These are phyloP conservation scores for Coregonus suidteri DNA, from an alignment of 2,797 vertebrate species.

Conservation along the genomic window DNA sequence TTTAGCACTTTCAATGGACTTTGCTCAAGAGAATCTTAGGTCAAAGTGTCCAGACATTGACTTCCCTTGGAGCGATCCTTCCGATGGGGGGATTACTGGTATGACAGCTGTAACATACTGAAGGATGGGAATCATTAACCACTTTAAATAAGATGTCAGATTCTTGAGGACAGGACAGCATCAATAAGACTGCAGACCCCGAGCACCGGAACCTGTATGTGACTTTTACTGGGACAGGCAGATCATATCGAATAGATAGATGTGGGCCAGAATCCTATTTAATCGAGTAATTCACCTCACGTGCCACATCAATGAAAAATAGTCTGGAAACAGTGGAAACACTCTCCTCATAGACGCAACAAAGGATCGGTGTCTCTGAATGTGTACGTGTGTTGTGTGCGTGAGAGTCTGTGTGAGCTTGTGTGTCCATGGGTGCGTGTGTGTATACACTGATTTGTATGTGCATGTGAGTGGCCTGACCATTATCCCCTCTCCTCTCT, in stretches of 20 bases:
- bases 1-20: conserved; percentile 4
- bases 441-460: neutral
- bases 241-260: conserved; percentile 60
- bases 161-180: conserved; percentile 53
- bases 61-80: conserved; percentile 25
- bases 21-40: conserved; percentile 18
- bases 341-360: conserved; percentile 57
- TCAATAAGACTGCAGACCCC: conserved; percentile 49
- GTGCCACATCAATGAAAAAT: conserved; percentile 43
- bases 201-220: conserved; percentile 44
- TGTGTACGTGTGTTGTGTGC: conserved; percentile 44
- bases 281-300: conserved; percentile 59
- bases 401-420: conserved; percentile 46
- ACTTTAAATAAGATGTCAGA: conserved; percentile 64
- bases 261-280: conserved; percentile 53
- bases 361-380: conserved; percentile 48
- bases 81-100: conserved; percentile 36
- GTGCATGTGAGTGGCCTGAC: neutral
- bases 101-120: conserved; percentile 55
- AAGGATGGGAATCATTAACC: conserved; percentile 68
- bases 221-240: conserved; percentile 66
- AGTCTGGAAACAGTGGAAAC: conserved; percentile 62
- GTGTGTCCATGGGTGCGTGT: neutral
- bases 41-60: conserved; percentile 34
- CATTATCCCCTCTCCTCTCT: conserved; percentile 19